These are phyloP conservation scores for Pandemis corylana DNA, from an alignment of 2,888 invertebrate species.

Conservation along the genomic window DNA sequence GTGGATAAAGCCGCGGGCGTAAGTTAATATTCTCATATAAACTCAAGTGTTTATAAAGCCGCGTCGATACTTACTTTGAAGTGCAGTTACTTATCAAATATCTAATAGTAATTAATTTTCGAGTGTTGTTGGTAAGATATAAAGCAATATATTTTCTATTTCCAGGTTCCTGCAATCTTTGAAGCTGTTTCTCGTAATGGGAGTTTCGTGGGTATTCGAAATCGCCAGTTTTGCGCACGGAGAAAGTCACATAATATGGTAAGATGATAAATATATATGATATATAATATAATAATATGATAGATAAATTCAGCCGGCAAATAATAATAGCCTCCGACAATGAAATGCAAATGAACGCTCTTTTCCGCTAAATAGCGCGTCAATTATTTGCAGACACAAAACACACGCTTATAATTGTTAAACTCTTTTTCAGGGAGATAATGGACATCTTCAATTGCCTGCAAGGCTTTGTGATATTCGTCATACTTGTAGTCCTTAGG, in stretches of 20 bases:
- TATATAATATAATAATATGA: no score
- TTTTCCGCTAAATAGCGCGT: no score
- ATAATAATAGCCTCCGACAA: no score
- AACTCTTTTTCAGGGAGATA: constrained; percentile 77
- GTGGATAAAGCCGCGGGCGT: no score
- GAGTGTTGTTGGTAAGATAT: neutral
- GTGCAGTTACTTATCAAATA: constrained; percentile 1
- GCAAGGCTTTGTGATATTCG: constrained; percentile 87
- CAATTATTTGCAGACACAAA: neutral
- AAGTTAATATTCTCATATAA: neutral
- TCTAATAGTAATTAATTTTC: neutral
- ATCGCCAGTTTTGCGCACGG: constrained; percentile 82
- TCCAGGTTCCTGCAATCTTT: constrained; percentile 86
- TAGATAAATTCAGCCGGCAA: neutral
- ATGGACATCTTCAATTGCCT: constrained; percentile 87
- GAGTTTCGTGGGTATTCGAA: constrained; percentile 90
- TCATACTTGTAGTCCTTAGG: constrained; percentile 85
- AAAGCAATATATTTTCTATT: constrained; percentile 37
- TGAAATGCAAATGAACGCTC: no score
- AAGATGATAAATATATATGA: constrained; percentile 45
- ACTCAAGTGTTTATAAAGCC: neutral
- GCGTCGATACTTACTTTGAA: neutral
- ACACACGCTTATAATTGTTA: neutral
- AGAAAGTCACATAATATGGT: constrained; percentile 73
- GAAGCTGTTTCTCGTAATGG: constrained; percentile 89